A percentile compares a stretch with the other conserved stretches of the same genome.
phyloP scores from a whole-genome alignment of 2,888 invertebrate genomes.

The Megamerina dolium region DNA sequence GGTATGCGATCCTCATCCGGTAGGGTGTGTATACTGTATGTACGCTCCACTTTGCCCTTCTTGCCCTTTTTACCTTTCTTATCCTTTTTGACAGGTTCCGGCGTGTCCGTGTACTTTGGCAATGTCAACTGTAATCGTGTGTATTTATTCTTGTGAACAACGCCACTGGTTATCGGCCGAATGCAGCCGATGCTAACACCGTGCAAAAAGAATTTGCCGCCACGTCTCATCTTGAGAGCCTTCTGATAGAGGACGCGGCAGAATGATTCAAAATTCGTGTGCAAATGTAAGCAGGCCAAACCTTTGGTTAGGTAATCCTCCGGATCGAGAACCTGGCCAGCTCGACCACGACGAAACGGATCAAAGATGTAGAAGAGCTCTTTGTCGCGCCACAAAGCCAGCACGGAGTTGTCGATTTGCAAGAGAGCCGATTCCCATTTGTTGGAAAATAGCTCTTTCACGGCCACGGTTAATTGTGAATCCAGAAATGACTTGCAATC shows the following conservation, averaged over 20 bases:
- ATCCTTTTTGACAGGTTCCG: conserved; percentile 3
- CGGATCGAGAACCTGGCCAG: conserved; percentile 53
- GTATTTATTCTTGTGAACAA: conserved; percentile 29
- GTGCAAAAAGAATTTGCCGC: conserved; percentile 52
- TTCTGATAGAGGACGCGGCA: conserved; percentile 54
- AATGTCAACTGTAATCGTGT: conserved; percentile 31
- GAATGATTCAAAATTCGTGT: conserved; percentile 55
- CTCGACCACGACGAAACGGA: conserved; percentile 58
- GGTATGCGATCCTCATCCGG: conserved; percentile 33
- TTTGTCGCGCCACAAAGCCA: conserved; percentile 60
- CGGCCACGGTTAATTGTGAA: conserved; percentile 33
- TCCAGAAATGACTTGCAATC: conserved; percentile 33
- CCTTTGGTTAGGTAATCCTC: conserved; percentile 44
- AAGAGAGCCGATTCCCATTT: conserved; percentile 41
- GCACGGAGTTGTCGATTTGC: conserved; percentile 56
- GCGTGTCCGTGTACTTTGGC: conserved; percentile 28
- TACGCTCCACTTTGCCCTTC: conserved; percentile 19
- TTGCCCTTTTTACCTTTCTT: conserved; percentile 15
- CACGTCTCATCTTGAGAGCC: conserved; percentile 35
- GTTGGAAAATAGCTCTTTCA: conserved; percentile 32
- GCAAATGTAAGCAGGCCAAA: conserved; percentile 59
- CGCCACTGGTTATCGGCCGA: conserved; percentile 31
- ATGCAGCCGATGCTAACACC: conserved; percentile 52
- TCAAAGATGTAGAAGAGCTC: conserved; percentile 62
- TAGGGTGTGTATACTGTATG: conserved; percentile 38